Evolutionary conservation across 1,140 invertebrate species (phyloP), one percentile per base, ranked within the genome.

Genomic region (Gonatopus flavifemur): DNA sequence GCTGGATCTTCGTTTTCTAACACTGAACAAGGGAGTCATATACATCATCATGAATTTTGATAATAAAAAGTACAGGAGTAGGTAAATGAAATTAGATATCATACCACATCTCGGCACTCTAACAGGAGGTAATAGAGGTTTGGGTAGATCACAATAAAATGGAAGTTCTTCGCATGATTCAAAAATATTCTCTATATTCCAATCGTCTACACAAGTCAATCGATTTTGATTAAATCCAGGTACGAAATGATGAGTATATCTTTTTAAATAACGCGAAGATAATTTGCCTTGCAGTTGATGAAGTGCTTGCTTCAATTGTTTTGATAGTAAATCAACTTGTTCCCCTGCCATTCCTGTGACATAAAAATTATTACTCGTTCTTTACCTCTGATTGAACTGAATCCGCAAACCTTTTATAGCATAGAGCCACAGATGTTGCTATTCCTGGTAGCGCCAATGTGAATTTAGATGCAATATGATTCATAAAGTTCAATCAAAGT

Each of bases 111-210:
- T 52, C 37, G 68, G 53, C 12, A 67, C 47, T 51, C 49, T 69
- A 21, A 50, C 63, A 13, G 71, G 71, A 10, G 75, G 75, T 21
- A 77, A 55, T 24, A 77, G 49, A 24, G 75, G 75, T 48, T 69
- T 75, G 41, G 75, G 72, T 36, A 73, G 53, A 54, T 74, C 69
- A 52, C 66, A 67, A 39, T 49, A 37, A 21, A 66, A 77, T 7
- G 74, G 72, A 62, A 66, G 74, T 16, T 55, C 47, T 53, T 67
- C 49, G 50, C 57, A 64, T 9, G 65, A 49, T 43, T 56, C 53
- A 8, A 59, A 55, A 9, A 59, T 36, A 58, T 49, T 62, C 18
- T 64, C 59, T 18, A 65, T 45, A 51, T 66, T 36, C 36, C 48
- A 49, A 50, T 61, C 37, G 16, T 64, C 43, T 18, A 59, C 49